phyloP scores from a whole-genome alignment of 2,888 invertebrate species.

The Mythimna ferrago region DNA sequence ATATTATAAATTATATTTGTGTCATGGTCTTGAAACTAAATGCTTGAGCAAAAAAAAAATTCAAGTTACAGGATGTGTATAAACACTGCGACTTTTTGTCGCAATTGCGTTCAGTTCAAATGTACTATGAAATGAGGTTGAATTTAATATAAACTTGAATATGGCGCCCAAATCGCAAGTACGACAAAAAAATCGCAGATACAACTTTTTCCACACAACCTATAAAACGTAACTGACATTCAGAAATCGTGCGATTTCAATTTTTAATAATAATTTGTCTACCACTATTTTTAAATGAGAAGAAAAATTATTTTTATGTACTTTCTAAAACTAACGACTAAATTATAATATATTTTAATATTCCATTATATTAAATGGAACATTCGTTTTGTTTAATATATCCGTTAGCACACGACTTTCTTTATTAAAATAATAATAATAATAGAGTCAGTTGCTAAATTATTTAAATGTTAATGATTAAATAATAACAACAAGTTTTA shows the following conservation, averaged over 20 bases:
- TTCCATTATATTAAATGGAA: slow-evolving; percentile 17
- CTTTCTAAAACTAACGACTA: slow-evolving; percentile 42
- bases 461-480: slow-evolving; percentile 6
- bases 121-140: neutral
- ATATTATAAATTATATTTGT: neutral
- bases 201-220: slow-evolving; percentile 12
- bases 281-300: slow-evolving; percentile 43
- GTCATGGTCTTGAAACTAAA: slow-evolving; percentile 38
- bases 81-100: slow-evolving; percentile 30
- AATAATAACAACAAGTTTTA: slow-evolving; percentile 14
- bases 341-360: slow-evolving; percentile 48
- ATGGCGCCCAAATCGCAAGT: slow-evolving; percentile 38
- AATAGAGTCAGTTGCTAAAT: slow-evolving; percentile 41
- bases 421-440: slow-evolving; percentile 13
- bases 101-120: slow-evolving; percentile 20
- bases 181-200: slow-evolving; percentile 30
- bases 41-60: slow-evolving; percentile 46
- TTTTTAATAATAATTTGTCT: slow-evolving; percentile 52
- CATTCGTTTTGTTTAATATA: slow-evolving; percentile 17
- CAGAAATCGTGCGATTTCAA: slow-evolving; percentile 20
- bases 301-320: slow-evolving; percentile 6
- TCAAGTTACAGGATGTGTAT: neutral
- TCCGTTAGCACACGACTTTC: slow-evolving; percentile 37
- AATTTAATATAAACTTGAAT: slow-evolving; percentile 11
- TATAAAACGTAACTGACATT: slow-evolving; percentile 11